Base-by-base conservation (phyloP, 2,888 invertebrate species). In the Ectobius pallidus region DNA sequence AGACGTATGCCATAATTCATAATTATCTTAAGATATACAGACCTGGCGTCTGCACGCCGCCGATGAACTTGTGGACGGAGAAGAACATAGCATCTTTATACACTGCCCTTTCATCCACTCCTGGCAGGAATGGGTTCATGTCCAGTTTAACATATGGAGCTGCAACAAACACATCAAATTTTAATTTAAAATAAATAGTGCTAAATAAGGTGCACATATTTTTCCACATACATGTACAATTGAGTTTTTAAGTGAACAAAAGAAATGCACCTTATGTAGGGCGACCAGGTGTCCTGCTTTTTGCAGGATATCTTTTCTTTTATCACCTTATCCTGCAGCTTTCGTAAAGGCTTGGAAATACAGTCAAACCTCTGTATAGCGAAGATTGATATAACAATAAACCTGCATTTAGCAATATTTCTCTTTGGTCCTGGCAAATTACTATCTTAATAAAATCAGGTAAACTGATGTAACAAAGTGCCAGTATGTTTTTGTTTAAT, bases 11-110 rank as follows among this genome's bases (percentile, higher is more conserved):
- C n/a, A n/a, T n/a, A n/a, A n/a, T n/a, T n/a, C n/a, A n/a, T n/a
- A n/a, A n/a, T 34, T 34, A 11, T 11, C 6, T 34, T 34, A 6
- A 34, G 34, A 34, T 34, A n/a, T 3, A 65, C 65, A 22, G 84
- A 81, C 89, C 90, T 14, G 96, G 95, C 0, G 95, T 94, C 80
- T 94, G 94, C 0, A 94, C 92, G 0, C 96, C 96, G 0, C 96
- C 96, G 44, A 95, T 88, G 81, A 96, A 95, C 83, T 96, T 96
- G 85, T 95, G 95, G 65, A 93, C 91, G 69, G 95, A 93, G 81
- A 96, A 92, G 83, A 94, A 95, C 71, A 96, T 85, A 0, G 95
- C 95, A 83, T 97, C 96, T 81, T 96, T 95, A 82, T 91, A 89
- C 49, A 91, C 91, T 78, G 89, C 87, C 65, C 84, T 87, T 76